Percentiles rank a stretch among this genome's conserved stretches.
phyloP scores from a whole-genome alignment of 1,140 invertebrate genomes.

The Agrypnia vestita region DNA sequence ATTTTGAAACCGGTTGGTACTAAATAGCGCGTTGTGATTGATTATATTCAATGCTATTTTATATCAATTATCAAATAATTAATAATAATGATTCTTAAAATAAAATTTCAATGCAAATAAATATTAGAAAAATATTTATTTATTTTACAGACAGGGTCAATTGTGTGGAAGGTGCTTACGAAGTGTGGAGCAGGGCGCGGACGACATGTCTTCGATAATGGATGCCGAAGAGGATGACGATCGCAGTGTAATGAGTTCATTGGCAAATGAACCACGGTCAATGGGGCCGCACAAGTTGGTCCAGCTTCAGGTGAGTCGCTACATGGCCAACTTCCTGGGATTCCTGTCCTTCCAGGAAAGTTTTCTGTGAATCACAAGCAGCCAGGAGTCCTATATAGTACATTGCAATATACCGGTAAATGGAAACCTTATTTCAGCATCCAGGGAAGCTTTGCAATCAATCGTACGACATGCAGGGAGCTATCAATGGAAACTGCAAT shows the following conservation, averaged over 20 bases:
- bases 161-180: slow-evolving; percentile 85
- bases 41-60: too few species aligned
- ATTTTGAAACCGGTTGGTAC: too few species aligned
- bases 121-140: background rate
- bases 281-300: slow-evolving; percentile 57
- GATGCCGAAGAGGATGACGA: slow-evolving; percentile 84
- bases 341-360: slow-evolving; percentile 59
- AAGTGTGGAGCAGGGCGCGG: slow-evolving; percentile 75
- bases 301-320: slow-evolving; percentile 59
- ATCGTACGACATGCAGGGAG: too few species aligned
- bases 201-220: slow-evolving; percentile 80
- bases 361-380: slow-evolving; percentile 50
- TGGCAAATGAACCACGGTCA: slow-evolving; percentile 71
- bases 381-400: background rate
- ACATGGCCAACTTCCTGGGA: slow-evolving; percentile 61
- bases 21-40: background rate
- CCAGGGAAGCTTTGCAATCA: slow-evolving; percentile 19
- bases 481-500: too few species aligned
- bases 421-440: slow-evolving; percentile 51
- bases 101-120: background rate
- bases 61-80: background rate
- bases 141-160: slow-evolving; percentile 80
- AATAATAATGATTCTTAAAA: background rate
- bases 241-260: slow-evolving; percentile 78
- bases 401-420: slow-evolving; percentile 48